Conservation (phyloP, 2,797 vertebrate species). For the Squalus acanthias region DNA sequence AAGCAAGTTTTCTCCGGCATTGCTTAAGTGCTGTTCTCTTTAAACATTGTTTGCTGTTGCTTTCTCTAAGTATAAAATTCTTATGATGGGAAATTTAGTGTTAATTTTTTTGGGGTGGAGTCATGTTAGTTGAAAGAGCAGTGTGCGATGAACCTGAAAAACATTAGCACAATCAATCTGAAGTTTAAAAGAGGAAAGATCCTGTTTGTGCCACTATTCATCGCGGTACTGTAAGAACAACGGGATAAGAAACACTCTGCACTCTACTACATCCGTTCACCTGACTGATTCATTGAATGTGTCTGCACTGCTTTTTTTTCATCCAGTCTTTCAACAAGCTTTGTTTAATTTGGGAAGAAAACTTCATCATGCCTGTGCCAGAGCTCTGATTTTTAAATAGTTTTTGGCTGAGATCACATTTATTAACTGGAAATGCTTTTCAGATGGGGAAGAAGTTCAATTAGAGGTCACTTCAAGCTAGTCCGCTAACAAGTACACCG, state of each 20-base stretch:
- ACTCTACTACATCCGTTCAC: not conserved
- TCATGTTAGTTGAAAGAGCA: not conserved
- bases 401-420: not conserved
- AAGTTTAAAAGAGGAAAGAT: not conserved
- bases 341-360: not conserved
- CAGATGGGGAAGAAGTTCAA: not conserved
- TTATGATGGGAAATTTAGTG: too few relatives aligned
- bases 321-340: not conserved
- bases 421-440: not conserved
- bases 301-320: not conserved
- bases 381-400: not conserved
- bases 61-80: too few relatives aligned
- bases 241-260: not conserved
- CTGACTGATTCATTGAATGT: not conserved
- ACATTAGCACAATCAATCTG: not conserved
- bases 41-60: not conserved
- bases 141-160: not conserved
- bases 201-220: not conserved
- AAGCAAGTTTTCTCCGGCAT: not conserved
- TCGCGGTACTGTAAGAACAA: not conserved
- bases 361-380: not conserved
- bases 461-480: not conserved
- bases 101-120: not conserved
- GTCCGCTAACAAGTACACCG: not conserved
- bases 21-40: not conserved